phyloP scores from a whole-genome alignment of 2,888 invertebrate species.

The Nomada flava region DNA sequence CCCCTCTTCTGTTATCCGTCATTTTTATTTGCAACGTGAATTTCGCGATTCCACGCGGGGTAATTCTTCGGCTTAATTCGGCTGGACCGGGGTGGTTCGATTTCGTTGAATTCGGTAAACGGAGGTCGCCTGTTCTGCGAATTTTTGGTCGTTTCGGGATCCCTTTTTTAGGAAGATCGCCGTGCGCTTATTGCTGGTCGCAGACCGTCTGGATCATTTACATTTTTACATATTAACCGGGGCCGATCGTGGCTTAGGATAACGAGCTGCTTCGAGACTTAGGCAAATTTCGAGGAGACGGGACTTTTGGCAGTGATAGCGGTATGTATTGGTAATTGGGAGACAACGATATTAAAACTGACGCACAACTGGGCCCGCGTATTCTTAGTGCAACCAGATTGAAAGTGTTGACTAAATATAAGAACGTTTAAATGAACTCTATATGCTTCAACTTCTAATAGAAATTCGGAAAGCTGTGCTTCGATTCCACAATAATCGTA shows the following conservation, averaged over 20 bases:
- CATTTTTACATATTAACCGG: constrained; percentile 52
- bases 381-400: too few species aligned
- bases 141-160: background rate
- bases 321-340: background rate
- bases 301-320: background rate
- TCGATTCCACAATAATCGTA: too few species aligned
- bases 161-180: background rate
- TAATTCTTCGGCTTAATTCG: background rate
- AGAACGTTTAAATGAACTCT: too few species aligned
- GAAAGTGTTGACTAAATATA: too few species aligned
- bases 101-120: constrained; percentile 12
- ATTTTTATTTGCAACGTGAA: background rate
- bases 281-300: background rate
- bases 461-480: too few species aligned
- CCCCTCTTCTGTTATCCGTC: too few species aligned
- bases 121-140: constrained; percentile 16
- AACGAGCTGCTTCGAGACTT: background rate
- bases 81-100: background rate
- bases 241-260: constrained; percentile 22
- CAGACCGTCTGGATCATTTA: constrained; percentile 34
- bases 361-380: too few species aligned
- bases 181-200: constrained; percentile 20
- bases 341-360: too few species aligned
- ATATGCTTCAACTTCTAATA: too few species aligned
- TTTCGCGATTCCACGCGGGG: background rate